Base-by-base conservation (phyloP, 2,113 vertebrate species). In the Butorides virescens region DNA sequence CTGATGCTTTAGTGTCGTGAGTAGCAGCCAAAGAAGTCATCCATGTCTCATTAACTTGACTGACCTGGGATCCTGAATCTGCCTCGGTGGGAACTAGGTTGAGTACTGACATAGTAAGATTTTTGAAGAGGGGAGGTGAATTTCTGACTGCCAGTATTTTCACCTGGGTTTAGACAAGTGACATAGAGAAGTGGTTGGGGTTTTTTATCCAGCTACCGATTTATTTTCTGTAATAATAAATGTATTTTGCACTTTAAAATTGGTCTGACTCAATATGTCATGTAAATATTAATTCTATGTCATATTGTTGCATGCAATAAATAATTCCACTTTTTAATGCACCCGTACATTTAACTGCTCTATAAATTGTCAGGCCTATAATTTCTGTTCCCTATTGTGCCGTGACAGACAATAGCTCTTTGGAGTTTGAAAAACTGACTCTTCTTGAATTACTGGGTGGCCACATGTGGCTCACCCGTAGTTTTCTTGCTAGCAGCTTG, bases 1-100 rank as follows among this genome's bases (percentile, higher is more conserved):
- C 71, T 72, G 91, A 25, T 71, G 79, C 70, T 71, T 56, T 16
- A n/a, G 46, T 19, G 83, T 47, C 1, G 15, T 44, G 77, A 93
- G 61, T 21, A 53, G 70, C 86, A 71, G 75, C 79, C 80, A 78
- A 32, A 75, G 79, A 49, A 92, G 75, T 79, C 83, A 86, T 34
- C 90, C 84, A 5, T 78, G 79, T 88, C 87, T 75, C 62, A 17
- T 72, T 86, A 62, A n/a, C n/a, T 77, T 30, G 50, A 5, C 55
- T 75, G 85, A 79, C 77, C 88, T 39, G 4, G 88, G 76, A 39
- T 39, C 47, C 53, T 27, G 21, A 52, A 25, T 39, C 42, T 0
- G 4, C 17, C 79, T 71, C 0, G 4, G 52, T 72, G 83, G 75
- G 83, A 75, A 23, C 30, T 49, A 9, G 55, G 56, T 15, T 81